Percentiles rank a stretch among this genome's conserved stretches.
Evolutionary conservation across 2,888 invertebrate genomes (phyloP).

Genomic region (Tubulanus polymorphus): DNA sequence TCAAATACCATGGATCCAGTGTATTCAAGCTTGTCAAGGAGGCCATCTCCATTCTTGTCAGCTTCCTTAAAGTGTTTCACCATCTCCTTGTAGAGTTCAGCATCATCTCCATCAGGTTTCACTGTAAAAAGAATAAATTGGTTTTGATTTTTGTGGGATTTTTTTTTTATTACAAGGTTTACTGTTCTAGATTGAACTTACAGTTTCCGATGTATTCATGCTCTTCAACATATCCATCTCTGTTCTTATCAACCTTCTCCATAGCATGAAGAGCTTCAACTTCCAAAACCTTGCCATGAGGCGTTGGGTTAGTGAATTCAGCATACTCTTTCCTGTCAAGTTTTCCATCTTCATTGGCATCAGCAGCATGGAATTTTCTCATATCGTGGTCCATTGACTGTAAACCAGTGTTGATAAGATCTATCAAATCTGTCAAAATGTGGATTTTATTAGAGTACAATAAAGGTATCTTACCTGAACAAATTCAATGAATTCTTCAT

Average conservation of each 20-base stretch:
- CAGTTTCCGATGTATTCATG: conserved; percentile 62
- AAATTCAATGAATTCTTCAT: conserved; percentile 27
- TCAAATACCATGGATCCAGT: conserved; percentile 83
- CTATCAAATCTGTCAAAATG: no score
- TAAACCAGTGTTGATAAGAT: conserved; percentile 12
- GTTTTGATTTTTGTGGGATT: no score
- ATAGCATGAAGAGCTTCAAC: conserved; percentile 60
- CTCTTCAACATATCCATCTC: conserved; percentile 80
- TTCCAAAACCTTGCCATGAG: conserved; percentile 75
- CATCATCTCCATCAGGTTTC: conserved; percentile 17
- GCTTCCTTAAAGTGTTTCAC: conserved; percentile 54
- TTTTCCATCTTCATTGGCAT: conserved; percentile 73
- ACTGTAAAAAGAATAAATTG: conserved; percentile 17
- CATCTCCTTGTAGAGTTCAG: conserved; percentile 29
- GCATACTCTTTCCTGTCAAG: conserved; percentile 76
- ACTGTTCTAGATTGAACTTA: no score
- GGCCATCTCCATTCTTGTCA: conserved; percentile 80
- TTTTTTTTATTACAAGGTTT: no score
- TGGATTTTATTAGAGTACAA: no score
- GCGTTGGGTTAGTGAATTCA: conserved; percentile 89
- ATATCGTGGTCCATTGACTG: conserved; percentile 69
- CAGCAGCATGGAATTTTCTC: conserved; percentile 80
- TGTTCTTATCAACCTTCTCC: conserved; percentile 78
- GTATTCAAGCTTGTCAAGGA: conserved; percentile 74
- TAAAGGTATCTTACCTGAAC: conserved; percentile 24